Evolutionary conservation across 2,113 vertebrate species (phyloP).

Genomic region (Megaceryle maxima): DNA sequence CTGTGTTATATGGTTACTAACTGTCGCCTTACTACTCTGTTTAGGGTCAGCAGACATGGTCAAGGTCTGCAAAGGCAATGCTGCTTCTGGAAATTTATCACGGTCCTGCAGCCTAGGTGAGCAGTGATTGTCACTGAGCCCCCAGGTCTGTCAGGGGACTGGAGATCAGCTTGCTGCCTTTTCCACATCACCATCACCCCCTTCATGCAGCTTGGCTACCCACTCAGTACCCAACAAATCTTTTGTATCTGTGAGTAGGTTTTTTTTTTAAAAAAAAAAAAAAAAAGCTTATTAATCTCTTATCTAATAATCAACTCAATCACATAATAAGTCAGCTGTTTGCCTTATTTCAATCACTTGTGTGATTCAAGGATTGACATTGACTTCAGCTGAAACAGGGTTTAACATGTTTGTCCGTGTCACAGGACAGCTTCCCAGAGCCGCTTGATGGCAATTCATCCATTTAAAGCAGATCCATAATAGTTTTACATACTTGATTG

Average conservation of each 20-base stretch:
- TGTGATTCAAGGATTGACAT: background rate
- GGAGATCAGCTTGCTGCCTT: conserved; percentile 69
- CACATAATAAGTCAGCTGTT: background rate
- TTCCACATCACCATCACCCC: background rate
- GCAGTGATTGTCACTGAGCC: conserved; percentile 64
- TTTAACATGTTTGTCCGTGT: background rate
- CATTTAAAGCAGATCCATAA: background rate
- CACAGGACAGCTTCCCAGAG: background rate
- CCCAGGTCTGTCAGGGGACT: conserved; percentile 66
- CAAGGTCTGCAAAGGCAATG: conserved; percentile 68
- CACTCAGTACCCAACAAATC: conserved; percentile 43
- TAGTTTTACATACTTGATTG: background rate
- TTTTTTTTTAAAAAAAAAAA: background rate
- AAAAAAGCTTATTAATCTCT: background rate
- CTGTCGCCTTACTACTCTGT: background rate
- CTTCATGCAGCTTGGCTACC: conserved; percentile 56
- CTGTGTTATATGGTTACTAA: background rate
- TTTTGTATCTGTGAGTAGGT: conserved; percentile 69
- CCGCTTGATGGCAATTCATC: background rate
- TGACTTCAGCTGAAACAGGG: background rate
- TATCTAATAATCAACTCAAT: background rate
- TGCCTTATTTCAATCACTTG: background rate
- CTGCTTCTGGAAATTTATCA: background rate
- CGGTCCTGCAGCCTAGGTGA: conserved; percentile 51
- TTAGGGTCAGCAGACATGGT: conserved; percentile 74